Percentiles rank a stretch among this genome's conserved stretches.
Conservation (phyloP, 1,140 invertebrate genomes). For the Megalopta genalis region DNA sequence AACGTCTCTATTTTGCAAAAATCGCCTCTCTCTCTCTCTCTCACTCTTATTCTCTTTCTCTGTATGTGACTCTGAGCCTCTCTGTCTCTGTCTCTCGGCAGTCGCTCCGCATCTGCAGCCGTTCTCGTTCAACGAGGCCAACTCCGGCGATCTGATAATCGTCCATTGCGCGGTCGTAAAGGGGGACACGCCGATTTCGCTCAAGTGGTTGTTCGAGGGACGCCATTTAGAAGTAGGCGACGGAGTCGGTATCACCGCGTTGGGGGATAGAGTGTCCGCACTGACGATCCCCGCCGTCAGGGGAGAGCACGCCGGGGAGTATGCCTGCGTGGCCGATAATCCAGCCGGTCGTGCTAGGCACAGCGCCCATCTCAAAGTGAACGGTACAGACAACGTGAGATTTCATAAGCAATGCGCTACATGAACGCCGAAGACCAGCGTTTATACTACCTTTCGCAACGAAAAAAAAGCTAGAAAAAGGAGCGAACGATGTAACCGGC, state of each 20-base stretch:
- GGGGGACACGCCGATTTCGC: constrained; percentile 86
- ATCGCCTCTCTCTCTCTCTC: constrained; percentile 70
- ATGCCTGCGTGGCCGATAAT: constrained; percentile 88
- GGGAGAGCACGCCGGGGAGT: constrained; percentile 85
- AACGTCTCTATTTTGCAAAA: constrained; percentile 19
- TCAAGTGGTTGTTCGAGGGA: constrained; percentile 84
- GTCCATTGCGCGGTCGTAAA: constrained; percentile 87
- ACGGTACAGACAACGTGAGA: constrained; percentile 73
- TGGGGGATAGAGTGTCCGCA: constrained; percentile 80
- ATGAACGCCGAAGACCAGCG: neutral
- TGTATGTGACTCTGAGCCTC: constrained; percentile 78
- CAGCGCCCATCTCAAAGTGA: constrained; percentile 82
- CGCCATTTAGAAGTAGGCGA: constrained; percentile 77
- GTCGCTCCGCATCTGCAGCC: constrained; percentile 78
- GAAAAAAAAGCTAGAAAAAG: no score
- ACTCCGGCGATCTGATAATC: constrained; percentile 82
- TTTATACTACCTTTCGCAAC: no score
- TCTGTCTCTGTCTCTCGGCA: constrained; percentile 73
- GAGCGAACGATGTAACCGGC: no score
- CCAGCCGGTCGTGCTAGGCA: constrained; percentile 83
- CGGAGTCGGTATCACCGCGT: constrained; percentile 82
- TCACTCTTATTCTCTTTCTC: constrained; percentile 65
- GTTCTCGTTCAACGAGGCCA: constrained; percentile 78
- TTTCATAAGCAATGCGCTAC: constrained; percentile 18
- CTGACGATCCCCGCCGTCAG: constrained; percentile 78